Conservation (phyloP, 2,113 vertebrate genomes). For the Ctenodactylus gundi region DNA sequence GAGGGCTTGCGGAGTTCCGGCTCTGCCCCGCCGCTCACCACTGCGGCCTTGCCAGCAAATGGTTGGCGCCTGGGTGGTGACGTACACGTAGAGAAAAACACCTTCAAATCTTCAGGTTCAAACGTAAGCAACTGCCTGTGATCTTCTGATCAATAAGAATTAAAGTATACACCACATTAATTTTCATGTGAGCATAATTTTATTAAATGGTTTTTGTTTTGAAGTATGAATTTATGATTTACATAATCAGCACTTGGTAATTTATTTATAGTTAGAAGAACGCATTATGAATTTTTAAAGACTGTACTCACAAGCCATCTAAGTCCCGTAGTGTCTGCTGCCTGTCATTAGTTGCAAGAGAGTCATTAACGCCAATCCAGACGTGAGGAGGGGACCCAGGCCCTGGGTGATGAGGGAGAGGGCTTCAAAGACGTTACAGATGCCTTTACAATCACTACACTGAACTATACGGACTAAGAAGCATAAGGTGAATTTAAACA, state of each 20-base stretch:
- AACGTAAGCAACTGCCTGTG: constrained; percentile 22
- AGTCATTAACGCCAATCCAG: not conserved
- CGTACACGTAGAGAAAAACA: not conserved
- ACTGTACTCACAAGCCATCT: constrained; percentile 52
- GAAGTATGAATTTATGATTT: constrained; percentile 51
- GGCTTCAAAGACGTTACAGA: not conserved
- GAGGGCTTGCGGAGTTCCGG: not conserved
- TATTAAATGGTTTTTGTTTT: constrained; percentile 42
- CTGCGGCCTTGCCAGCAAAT: not conserved
- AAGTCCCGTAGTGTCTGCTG: not conserved
- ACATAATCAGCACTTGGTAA: constrained; percentile 49
- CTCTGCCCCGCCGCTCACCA: not conserved
- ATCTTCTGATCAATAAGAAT: constrained; percentile 68
- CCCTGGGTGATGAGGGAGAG: not conserved
- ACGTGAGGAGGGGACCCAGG: not conserved
- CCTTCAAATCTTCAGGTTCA: not conserved
- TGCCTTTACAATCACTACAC: not conserved
- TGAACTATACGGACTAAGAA: not conserved
- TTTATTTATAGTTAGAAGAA: constrained; percentile 55
- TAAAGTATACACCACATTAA: constrained; percentile 59
- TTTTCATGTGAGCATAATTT: constrained; percentile 62
- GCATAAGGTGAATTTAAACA: not conserved
- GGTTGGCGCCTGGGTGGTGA: not conserved
- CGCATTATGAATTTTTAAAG: constrained; percentile 61
- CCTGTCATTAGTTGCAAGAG: not conserved